Evolutionary conservation across 2,113 vertebrate species (phyloP), one percentile per base, ranked within the genome.

Genomic region (Rhynchomys soricoides): DNA sequence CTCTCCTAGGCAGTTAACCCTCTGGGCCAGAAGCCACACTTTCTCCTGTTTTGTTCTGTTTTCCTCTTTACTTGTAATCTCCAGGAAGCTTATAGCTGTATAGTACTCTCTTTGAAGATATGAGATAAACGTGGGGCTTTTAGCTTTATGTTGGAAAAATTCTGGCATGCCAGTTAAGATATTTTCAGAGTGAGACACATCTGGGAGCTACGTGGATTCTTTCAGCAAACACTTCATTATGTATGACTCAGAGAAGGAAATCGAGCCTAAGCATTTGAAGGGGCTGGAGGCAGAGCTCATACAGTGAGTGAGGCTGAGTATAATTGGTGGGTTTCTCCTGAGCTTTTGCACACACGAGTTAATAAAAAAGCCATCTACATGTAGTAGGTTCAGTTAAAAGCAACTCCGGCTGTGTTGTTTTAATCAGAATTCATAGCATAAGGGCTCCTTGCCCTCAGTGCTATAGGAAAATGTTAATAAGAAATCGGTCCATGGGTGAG

Each of bases 161-260:
- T 52, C 81, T 89, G 77, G 50, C 12, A 3, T 13, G 0, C 7
- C n/a, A 37, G 48, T 29, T 85, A 50, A 86, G 59, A 91, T 92
- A 79, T 57, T 94, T 77, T 96, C n/a, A 3, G 40, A 90, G 78
- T 92, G 40, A 66, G 70, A 66, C 55, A 81, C 64, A 74, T 74
- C 71, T 81, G 90, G 71, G 89, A 79, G 59, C 77, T 85, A 40
- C 12, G 7, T 59, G 40, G 94, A 88, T 66, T 73, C 75, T 81
- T 96, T 83, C 92, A 93, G 75, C 73, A 97, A 89, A 64, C 66
- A 96, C 89, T 62, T 83, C 0, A 8, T 82, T n/a, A 29, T 17
- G 26, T 50, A 24, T 52, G 37, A 37, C 37, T 74, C 48, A 86
- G 55, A 52, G 86, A 89, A 86, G 81, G 52, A 94, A 89, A 81